Base-by-base conservation (phyloP, 1,140 invertebrate species). In the Megalonaias nervosa region DNA sequence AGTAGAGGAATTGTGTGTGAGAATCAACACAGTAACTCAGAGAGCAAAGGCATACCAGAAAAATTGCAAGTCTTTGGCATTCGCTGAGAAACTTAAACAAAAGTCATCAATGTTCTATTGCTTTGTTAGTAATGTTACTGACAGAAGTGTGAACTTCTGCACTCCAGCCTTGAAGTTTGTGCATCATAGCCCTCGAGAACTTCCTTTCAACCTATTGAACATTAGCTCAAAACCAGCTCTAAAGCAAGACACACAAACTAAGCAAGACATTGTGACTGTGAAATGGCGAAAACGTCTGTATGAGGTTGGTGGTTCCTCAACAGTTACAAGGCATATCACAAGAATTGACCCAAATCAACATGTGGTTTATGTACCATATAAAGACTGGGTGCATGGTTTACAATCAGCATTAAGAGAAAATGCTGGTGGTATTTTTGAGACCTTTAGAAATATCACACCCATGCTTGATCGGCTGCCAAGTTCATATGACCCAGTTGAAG, bases 1-100 rank as follows among this genome's bases (percentile, higher is more conserved):
- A 78, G 56, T 83, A 16, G 69, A 71, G 15, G 62, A 71, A 4
- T 75, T 80, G 23, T 83, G 80, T 67, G 12, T 62, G 12, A 64
- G 80, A 61, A 75, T 81, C 0, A 81, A 79, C 23, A 66, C 73
- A 17, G 75, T 77, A 6, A 61, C 72, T 5, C 64, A 70, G 38
- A 67, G 75, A 64, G 80, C 77, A 2, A 81, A 78, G 56, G 60
- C 55, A 23, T 83, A 75, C 61, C 65, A 83, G 26, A 81, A 67
- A 17, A 55, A 81, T 48, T 83, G 82, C 59, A 70, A 61, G 72
- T 48, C 75, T 14, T 55, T 83, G 13, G 55, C 48, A 55, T 65
- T 67, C 67, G 82, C 77, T n/a, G 31, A 73, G 23, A 68, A 67
- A 23, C 60, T 81, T 2, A 77, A 76, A 68, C 75, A 71, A 23